Conservation (phyloP, 2,113 vertebrate genomes). For the Thryonomys swinderianus region DNA sequence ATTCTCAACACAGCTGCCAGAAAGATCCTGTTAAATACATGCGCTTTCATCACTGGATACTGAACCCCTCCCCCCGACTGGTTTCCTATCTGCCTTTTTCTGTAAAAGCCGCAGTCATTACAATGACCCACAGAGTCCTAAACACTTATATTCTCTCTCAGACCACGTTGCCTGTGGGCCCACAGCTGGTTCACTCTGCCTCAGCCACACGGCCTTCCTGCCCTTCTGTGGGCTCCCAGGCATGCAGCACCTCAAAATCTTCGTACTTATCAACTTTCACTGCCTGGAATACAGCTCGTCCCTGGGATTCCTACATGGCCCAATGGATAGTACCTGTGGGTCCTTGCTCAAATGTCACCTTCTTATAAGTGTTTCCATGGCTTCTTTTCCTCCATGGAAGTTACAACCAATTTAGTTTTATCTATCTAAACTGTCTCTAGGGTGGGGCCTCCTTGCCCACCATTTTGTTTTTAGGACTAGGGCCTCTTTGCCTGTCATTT, state of each 20-base stretch:
- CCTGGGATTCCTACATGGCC: neutral
- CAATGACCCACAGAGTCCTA: neutral
- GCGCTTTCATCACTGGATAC: neutral
- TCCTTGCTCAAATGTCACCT: neutral
- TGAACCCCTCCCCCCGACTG: neutral
- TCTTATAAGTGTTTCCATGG: neutral
- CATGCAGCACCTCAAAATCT: neutral
- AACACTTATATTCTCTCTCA: neutral
- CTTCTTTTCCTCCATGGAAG: neutral
- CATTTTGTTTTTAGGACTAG: no score
- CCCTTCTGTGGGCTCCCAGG: neutral
- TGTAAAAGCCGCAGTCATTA: neutral
- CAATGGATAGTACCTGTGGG: neutral
- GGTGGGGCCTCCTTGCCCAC: no score
- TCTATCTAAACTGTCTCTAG: neutral
- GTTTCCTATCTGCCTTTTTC: neutral
- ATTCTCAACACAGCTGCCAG: neutral
- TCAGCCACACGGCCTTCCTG: neutral
- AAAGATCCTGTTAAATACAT: neutral
- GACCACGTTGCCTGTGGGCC: neutral
- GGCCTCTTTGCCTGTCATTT: no score
- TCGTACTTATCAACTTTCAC: neutral
- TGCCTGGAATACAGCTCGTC: neutral
- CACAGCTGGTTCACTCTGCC: neutral
- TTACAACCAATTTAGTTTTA: neutral